Evolutionary conservation across 2,797 vertebrate genomes (phyloP), one percentile per base, ranked within the genome.

Genomic region (Prionace glauca): DNA sequence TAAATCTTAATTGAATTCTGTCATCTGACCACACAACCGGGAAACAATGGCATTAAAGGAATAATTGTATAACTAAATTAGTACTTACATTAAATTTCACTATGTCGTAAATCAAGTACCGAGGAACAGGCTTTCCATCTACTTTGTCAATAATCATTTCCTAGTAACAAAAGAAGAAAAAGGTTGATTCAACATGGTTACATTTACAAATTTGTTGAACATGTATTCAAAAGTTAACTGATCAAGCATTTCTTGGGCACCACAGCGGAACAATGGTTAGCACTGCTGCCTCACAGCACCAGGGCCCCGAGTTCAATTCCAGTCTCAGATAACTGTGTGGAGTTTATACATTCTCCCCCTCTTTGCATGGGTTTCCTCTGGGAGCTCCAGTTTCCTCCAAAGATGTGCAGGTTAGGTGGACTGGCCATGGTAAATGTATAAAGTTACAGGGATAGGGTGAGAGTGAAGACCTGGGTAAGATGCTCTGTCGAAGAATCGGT

Each of bases 71-170:
- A 96, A 93, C 95, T 93, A 96, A 60, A 96, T 95, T 96, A 91
- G 94, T 98, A 99, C 99, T 99, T 98, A 99, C 99, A 87, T 97
- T 99, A 97, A 99, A 99, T 97, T 99, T 99, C 97, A 99, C 98
- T 97, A 99, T 99, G 98, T 99, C 99, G 74, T 99, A 99, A 98
- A 99, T 99, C 98, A 99, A 98, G 97, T 99, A 99, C 95, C 99
- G 98, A 69, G 99, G 99, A 96, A 99, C 98, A 0, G 98, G 98
- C 96, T 99, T 98, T 96, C 98, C 98, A 12, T 99, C 99, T 97
- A 99, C 99, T 97, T 98, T 99, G 98, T 99, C 99, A 95, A 99
- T 98, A 96, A 99, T 99, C 99, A 99, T 99, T 98, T 99, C 99
- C 99, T 99, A 97, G 95, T 97, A 97, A 97, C 81, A 97, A 97